Base-by-base conservation (phyloP, 2,888 invertebrate genomes). In the Myathropa florea region DNA sequence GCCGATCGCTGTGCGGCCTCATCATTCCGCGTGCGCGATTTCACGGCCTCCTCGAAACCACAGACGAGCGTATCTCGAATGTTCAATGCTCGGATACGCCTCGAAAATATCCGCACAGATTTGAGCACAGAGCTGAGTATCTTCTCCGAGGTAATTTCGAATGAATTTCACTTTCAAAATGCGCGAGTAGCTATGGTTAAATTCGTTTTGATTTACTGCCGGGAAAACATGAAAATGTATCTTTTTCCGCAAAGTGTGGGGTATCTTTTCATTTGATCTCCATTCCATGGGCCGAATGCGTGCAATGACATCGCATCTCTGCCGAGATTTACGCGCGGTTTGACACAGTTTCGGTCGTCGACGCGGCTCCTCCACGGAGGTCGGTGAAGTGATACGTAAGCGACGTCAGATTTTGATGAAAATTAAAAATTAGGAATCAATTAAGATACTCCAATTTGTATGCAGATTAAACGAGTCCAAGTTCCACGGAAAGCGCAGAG, bases 351-450 rank as follows among this genome's bases (percentile, higher is more conserved):
- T 64, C 21, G 21, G 53, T 30, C 39, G 23, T 24, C 36, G 39
- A 26, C n/a, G 0, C 18, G 18, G 18, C 18, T n/a, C n/a, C n/a
- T n/a, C n/a, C n/a, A n/a, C n/a, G n/a, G n/a, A n/a, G 18, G 18
- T 7, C 18, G 4, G 57, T 24, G 26, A 61, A 61, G 12, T 36
- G 23, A 59, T 23, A 18, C n/a, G 21, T 7, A 30, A 21, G n/a
- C 33, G 26, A 39, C 12, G 61, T 36, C 28, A 12, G 12, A 10
- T 24, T 57, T 24, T 24, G 71, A 67, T 81, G 46, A 73, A 26
- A 46, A 61, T 72, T 57, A 77, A 81, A 86, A 86, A 82, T 78
- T 83, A 79, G 63, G 73, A 79, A 79, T 75, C 83, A 70, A 83
- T 83, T 82, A 82, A 78, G 53, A 60, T 64, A 63, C 70, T 73